Percentiles rank a stretch among this genome's conserved stretches.
phyloP scores from a whole-genome alignment of 2,888 invertebrate genomes.

The Callimorpha dominula region DNA sequence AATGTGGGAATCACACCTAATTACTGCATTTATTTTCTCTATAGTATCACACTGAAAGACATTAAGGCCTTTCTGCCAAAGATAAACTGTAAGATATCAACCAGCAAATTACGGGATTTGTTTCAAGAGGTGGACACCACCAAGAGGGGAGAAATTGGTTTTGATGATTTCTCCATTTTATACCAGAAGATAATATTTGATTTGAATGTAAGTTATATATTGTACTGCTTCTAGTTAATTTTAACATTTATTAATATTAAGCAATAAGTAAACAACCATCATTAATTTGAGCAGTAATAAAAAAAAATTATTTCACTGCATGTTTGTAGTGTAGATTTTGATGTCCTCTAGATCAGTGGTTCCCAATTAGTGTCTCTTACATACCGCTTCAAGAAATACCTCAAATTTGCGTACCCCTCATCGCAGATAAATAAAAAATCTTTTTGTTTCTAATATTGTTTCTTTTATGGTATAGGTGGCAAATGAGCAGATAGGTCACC shows the following conservation, averaged over 20 bases:
- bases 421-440: no score
- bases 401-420: no score
- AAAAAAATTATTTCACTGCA: neutral
- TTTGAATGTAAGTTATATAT: constrained; percentile 88
- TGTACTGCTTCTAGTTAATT: neutral
- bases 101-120: constrained; percentile 92
- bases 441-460: no score
- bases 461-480: no score
- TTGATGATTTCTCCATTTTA: constrained; percentile 94
- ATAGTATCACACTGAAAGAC: constrained; percentile 94
- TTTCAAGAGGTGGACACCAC: constrained; percentile 95
- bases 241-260: neutral
- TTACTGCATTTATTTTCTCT: neutral
- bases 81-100: constrained; percentile 96
- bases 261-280: neutral
- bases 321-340: no score
- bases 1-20: neutral
- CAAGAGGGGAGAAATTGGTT: constrained; percentile 93
- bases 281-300: no score
- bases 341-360: no score
- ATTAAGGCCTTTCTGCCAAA: constrained; percentile 95
- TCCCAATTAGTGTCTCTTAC: no score
- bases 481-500: no score
- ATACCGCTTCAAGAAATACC: no score
- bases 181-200: constrained; percentile 95